These are phyloP conservation scores for Xiphorhynchus erythropygius DNA, from an alignment of 2,797 vertebrate genomes.

Conservation along the genomic window DNA sequence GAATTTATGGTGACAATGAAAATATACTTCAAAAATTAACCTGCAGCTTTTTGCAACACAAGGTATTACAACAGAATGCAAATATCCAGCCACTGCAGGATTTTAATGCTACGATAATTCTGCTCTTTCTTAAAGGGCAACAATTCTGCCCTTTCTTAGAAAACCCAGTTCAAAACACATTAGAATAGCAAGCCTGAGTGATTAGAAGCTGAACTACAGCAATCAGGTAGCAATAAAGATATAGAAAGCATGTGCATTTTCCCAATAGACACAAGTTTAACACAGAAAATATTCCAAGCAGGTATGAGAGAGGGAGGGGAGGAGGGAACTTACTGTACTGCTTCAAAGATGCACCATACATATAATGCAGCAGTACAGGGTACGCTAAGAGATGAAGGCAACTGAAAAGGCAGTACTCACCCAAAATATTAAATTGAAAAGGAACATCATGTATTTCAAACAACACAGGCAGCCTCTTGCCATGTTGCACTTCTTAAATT, in stretches of 20 bases:
- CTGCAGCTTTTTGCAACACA: background rate
- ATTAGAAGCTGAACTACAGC: background rate
- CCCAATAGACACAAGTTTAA: background rate
- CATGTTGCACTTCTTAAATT: conserved; percentile 99
- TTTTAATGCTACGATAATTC: conserved; percentile 36
- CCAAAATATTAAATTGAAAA: conserved; percentile 99
- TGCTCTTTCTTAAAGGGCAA: conserved; percentile 5
- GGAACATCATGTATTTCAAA: conserved; percentile 99
- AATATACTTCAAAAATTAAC: background rate
- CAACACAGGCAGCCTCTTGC: conserved; percentile 98
- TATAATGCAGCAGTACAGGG: conserved; percentile 19
- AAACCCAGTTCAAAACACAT: background rate
- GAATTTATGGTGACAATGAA: background rate
- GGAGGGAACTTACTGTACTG: conserved; percentile 26
- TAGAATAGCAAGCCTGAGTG: background rate
- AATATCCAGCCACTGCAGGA: conserved; percentile 26
- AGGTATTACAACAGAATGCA: conserved; percentile 1
- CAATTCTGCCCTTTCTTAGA: background rate
- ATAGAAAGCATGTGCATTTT: background rate
- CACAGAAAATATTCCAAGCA: conserved; percentile 50
- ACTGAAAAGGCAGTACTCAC: conserved; percentile 82
- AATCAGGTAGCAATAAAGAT: background rate
- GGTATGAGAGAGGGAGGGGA: background rate
- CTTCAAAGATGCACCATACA: conserved; percentile 26
- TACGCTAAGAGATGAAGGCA: background rate